These are phyloP conservation scores for Baryphthengus martii DNA, from an alignment of 2,113 vertebrate species.

Conservation along the genomic window DNA sequence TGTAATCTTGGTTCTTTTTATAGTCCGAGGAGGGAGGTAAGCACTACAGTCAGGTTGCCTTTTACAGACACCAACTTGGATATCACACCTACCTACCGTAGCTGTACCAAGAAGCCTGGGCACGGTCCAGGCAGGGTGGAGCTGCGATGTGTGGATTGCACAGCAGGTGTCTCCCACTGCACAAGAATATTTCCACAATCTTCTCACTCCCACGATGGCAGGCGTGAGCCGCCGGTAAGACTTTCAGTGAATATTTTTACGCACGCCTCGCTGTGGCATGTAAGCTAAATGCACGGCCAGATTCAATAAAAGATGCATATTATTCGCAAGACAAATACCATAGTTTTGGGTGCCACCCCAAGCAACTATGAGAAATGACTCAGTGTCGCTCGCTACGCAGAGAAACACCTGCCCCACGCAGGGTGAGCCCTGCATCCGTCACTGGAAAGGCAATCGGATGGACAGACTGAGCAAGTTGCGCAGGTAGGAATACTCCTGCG, in stretches of 20 bases:
- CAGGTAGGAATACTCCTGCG: accelerated
- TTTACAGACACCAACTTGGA: neutral
- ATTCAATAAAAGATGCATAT: accelerated
- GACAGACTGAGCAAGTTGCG: neutral
- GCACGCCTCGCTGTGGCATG: neutral
- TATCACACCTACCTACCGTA: accelerated
- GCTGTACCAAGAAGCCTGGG: neutral
- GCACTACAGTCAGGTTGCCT: neutral
- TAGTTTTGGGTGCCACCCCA: accelerated
- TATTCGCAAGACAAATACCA: accelerated
- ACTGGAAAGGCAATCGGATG: accelerated
- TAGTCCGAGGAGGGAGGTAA: accelerated
- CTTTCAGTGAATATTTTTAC: neutral
- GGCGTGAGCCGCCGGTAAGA: neutral
- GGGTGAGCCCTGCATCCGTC: accelerated
- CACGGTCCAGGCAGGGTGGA: accelerated
- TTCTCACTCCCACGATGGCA: neutral
- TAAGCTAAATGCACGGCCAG: neutral
- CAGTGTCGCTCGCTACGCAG: accelerated
- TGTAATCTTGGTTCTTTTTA: neutral
- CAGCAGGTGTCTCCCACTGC: slow-evolving; percentile 52
- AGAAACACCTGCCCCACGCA: accelerated
- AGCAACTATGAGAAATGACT: neutral
- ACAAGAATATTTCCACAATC: too few species aligned
- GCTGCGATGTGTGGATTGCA: neutral